Base-by-base conservation (phyloP, 2,797 vertebrate species). In the Distichodus sexfasciatus region DNA sequence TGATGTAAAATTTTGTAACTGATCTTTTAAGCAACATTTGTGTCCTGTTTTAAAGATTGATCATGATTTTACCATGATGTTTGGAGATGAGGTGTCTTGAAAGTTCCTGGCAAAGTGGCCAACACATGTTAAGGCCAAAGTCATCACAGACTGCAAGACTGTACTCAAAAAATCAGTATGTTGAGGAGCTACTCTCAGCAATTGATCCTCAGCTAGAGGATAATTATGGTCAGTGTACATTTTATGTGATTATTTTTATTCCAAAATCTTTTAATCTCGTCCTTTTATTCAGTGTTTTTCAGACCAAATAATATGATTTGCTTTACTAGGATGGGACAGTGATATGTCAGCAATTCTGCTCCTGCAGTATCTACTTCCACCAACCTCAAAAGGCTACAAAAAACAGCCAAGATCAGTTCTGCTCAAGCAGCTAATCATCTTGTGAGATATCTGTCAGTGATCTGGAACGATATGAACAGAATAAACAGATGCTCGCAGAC, bases 31-130 rank as follows among this genome's bases (percentile, higher is more conserved):
- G 12, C 24, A 51, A 14, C 23, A 17, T 28, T 29, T 46, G 23
- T 53, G 48, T 14, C 4, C 38, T 62, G 17, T 66, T 7, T 11
- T 62, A 50, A 44, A 75, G 78, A 77, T 80, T 46, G 69, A 67
- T 14, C 62, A 76, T 69, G 54, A 78, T 15, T 74, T 80, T 55
- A 59, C 19, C 44, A 59, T 76, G 66, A 51, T 75, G 50, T 75
- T 77, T 21, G 24, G 43, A 9, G 59, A 44, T 5, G 59, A 62
- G 15, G 41, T 46, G 21, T 62, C 59, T 3, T 5, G 21, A 21
- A 50, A 36, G n/a, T 26, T 17, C 24, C 19, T 41, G 28, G 44
- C 12, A 31, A 55, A 46, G 38, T 63, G 58, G 57, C 40, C 41
- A 5, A 55, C 44, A 31, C 55, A 63, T 36, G 44, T 63, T 28